A percentile compares a stretch with the other conserved stretches of the same genome.
Evolutionary conservation across 1,140 invertebrate genomes (phyloP).

Genomic region (Psix sp.): DNA sequence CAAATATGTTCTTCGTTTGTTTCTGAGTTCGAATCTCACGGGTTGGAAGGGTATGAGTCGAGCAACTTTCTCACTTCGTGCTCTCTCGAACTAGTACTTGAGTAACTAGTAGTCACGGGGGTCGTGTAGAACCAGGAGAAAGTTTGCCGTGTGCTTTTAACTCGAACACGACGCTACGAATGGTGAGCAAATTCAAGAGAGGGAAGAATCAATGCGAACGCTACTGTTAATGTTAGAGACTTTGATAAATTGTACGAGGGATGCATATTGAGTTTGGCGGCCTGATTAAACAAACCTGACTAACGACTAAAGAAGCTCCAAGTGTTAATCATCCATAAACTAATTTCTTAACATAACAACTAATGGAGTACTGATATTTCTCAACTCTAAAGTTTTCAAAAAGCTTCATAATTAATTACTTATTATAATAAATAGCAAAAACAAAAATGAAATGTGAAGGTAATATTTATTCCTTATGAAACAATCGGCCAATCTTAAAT

Average conservation of each 20-base stretch:
- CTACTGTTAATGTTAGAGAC: constrained; percentile 52
- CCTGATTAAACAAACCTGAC: constrained; percentile 54
- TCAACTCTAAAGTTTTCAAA: too few species aligned
- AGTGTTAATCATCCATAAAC: constrained; percentile 42
- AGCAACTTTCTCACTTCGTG: constrained; percentile 57
- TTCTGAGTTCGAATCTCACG: constrained; percentile 41
- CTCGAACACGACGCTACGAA: constrained; percentile 58
- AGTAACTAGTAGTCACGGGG: constrained; percentile 56
- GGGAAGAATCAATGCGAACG: constrained; percentile 55
- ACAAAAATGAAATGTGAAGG: too few species aligned
- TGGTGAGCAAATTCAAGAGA: constrained; percentile 57
- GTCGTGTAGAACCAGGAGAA: constrained; percentile 58
- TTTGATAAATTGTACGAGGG: constrained; percentile 60
- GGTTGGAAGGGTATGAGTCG: constrained; percentile 14
- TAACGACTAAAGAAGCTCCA: constrained; percentile 49
- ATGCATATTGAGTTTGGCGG: constrained; percentile 46
- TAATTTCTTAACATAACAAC: constrained; percentile 42
- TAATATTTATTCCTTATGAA: not conserved
- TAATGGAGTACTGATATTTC: too few species aligned
- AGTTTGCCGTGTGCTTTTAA: constrained; percentile 59
- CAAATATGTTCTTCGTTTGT: constrained; percentile 49
- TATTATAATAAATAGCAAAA: too few species aligned
- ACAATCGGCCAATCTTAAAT: constrained; percentile 23
- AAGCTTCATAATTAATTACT: too few species aligned
- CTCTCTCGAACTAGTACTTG: constrained; percentile 47